Evolutionary conservation across 2,113 vertebrate species (phyloP).

Genomic region (Chaetops frenatus): DNA sequence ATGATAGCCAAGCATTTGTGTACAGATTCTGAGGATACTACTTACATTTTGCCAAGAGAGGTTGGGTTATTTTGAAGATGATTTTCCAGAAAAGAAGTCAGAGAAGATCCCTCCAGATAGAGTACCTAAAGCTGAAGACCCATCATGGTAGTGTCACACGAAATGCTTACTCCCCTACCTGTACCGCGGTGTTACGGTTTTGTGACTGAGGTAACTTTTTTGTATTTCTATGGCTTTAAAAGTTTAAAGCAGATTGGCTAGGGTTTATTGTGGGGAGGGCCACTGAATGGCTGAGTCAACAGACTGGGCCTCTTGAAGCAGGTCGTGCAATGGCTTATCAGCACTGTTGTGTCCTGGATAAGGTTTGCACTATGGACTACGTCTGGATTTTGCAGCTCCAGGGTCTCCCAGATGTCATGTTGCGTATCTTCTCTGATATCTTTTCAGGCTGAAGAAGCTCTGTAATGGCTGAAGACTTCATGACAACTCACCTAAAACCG

Average conservation of each 20-base stretch:
- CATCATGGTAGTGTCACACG: rapidly evolving
- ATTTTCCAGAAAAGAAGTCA: background rate
- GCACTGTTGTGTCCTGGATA: background rate
- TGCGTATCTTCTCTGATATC: background rate
- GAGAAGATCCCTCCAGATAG: background rate
- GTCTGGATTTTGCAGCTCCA: background rate
- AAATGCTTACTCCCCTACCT: background rate
- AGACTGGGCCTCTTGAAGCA: background rate
- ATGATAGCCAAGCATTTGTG: background rate
- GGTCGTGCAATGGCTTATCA: background rate
- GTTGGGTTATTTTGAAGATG: background rate
- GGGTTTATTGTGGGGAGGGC: background rate
- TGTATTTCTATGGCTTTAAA: background rate
- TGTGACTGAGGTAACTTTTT: background rate
- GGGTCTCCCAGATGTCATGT: rapidly evolving
- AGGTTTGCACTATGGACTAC: background rate
- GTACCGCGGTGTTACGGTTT: background rate
- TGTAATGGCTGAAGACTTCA: background rate
- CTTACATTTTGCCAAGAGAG: background rate
- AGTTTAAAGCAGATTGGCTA: background rate
- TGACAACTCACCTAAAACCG: background rate
- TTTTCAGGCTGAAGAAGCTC: background rate
- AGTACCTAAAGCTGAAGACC: background rate
- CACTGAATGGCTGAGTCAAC: background rate
- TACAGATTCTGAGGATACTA: background rate